Evolutionary conservation across 2,797 vertebrate genomes (phyloP).

Genomic region (Bovichtus variegatus): DNA sequence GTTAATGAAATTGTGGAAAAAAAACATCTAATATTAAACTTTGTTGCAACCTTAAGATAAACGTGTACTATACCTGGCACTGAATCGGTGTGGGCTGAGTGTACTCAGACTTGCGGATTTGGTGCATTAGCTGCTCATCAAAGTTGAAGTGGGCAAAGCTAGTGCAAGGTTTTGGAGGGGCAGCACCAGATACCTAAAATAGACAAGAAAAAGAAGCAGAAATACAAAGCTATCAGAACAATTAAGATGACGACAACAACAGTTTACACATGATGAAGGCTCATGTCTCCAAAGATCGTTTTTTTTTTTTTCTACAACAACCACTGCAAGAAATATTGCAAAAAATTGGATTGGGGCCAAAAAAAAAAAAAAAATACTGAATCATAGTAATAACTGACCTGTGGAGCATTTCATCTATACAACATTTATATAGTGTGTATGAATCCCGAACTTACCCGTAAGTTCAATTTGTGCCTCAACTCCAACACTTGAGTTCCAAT

Average conservation of each 20-base stretch:
- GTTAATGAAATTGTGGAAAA: background rate
- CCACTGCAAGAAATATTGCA: background rate
- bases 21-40: background rate
- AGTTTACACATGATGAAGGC: background rate
- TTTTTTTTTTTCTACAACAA: background rate
- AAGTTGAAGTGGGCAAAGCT: conserved; percentile 98
- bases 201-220: background rate
- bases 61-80: conserved; percentile 89
- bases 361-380: background rate
- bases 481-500: conserved; percentile 91
- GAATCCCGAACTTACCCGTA: conserved; percentile 86
- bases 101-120: conserved; percentile 98
- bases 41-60: background rate
- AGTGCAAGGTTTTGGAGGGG: conserved; percentile 93
- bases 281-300: background rate
- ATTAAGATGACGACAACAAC: background rate
- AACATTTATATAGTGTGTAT: background rate
- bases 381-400: background rate
- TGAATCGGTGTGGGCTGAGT: conserved; percentile 98
- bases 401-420: background rate
- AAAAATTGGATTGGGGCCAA: background rate
- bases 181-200: conserved; percentile 94
- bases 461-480: conserved; percentile 94
- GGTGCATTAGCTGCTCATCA: conserved; percentile 98
- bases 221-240: background rate